Conservation (phyloP, 2,797 vertebrate genomes). For the Sebastes oblongus region DNA sequence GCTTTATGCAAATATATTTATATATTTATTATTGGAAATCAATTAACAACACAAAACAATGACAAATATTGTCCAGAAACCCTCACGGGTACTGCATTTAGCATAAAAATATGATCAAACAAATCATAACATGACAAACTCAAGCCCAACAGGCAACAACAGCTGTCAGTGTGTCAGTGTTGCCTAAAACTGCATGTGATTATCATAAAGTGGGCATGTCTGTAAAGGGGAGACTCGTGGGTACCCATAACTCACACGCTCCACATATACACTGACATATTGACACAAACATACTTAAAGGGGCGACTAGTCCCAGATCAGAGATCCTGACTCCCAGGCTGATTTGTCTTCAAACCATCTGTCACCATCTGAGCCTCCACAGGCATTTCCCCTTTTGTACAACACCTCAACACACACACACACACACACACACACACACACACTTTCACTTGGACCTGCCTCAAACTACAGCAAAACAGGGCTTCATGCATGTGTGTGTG, state of each 20-base stretch:
- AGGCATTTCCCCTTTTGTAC: constrained; percentile 71
- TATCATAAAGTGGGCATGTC: too few species aligned
- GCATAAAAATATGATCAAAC: too few species aligned
- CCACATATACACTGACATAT: background rate
- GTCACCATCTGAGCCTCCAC: constrained; percentile 79
- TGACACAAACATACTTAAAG: constrained; percentile 31
- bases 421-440: constrained; percentile 6
- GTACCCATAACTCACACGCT: background rate
- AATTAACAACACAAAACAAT: too few species aligned
- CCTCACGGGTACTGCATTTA: too few species aligned
- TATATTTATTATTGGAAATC: too few species aligned
- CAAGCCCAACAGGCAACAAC: too few species aligned
- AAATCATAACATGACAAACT: too few species aligned
- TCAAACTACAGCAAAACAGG: constrained; percentile 3
- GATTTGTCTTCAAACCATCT: constrained; percentile 82
- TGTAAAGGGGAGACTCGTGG: too few species aligned
- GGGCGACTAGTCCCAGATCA: constrained; percentile 50
- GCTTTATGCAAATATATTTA: too few species aligned
- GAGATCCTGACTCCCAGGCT: constrained; percentile 76
- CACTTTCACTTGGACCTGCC: constrained; percentile 34
- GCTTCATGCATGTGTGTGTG: constrained; percentile 6
- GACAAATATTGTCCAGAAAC: too few species aligned
- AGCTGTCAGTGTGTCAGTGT: too few species aligned
- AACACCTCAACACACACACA: constrained; percentile 39
- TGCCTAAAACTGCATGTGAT: too few species aligned